Evolutionary conservation across 92 coral and sea anemone genomes (phyloP).

Genomic region (Scolanthus callimorphus): DNA sequence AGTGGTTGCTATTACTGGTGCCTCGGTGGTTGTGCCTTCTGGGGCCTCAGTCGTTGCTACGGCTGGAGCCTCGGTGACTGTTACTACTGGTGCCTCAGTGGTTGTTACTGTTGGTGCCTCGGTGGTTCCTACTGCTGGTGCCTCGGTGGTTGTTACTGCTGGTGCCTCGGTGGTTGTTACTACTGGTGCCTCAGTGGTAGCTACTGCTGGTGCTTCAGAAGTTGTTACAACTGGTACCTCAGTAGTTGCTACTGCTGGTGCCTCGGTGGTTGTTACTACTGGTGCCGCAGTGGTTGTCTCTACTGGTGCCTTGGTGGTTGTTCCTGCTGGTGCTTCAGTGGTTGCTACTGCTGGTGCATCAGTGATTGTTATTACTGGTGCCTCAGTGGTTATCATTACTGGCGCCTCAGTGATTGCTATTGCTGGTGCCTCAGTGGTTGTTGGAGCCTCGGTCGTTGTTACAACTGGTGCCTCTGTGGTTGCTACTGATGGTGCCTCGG

Average conservation of each 20-base stretch:
- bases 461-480: constrained; percentile 1
- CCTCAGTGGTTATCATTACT: background rate
- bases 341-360: background rate
- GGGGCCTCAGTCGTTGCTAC: background rate
- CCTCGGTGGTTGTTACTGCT: background rate
- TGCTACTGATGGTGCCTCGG: no score
- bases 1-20: background rate
- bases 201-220: background rate
- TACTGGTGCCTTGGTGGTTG: background rate
- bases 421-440: constrained; percentile 2
- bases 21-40: background rate
- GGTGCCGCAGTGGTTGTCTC: constrained; percentile 2
- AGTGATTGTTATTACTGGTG: constrained; percentile 1
- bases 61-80: background rate
- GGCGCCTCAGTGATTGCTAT: background rate
- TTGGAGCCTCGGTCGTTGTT: background rate
- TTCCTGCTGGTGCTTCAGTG: background rate
- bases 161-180: background rate
- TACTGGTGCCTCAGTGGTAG: constrained; percentile 5
- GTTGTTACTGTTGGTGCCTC: no score
- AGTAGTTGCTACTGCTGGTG: constrained; percentile 1
- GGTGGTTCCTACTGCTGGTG: background rate
- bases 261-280: background rate
- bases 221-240: constrained; percentile 1
- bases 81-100: background rate